Evolutionary conservation across 2,797 vertebrate genomes (phyloP).

Genomic region (Poeciliopsis infans): DNA sequence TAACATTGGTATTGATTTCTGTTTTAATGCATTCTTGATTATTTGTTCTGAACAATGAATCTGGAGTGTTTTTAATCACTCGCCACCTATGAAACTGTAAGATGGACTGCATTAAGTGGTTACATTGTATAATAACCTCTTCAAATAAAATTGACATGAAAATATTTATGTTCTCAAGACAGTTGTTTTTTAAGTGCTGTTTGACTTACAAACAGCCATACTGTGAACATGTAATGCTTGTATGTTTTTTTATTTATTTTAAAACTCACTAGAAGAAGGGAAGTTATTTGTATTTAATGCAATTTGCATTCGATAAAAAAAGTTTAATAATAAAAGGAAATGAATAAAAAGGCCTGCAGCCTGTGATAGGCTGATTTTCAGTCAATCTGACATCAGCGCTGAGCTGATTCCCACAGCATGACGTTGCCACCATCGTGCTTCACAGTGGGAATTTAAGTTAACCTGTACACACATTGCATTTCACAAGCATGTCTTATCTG

Average conservation of each 20-base stretch:
- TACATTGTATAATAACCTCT: conserved; percentile 80
- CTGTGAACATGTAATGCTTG: neutral
- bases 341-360: neutral
- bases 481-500: neutral
- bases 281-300: neutral
- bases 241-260: neutral
- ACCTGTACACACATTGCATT: neutral
- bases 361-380: neutral
- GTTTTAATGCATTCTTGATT: conserved; percentile 72
- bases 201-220: neutral
- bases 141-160: conserved; percentile 79
- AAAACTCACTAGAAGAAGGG: no score
- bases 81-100: conserved; percentile 66
- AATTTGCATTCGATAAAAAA: neutral
- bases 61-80: conserved; percentile 64
- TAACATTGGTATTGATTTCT: conserved; percentile 70
- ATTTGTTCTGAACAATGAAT: conserved; percentile 66
- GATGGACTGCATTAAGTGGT: conserved; percentile 72
- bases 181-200: neutral
- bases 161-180: conserved; percentile 59
- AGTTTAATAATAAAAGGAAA: neutral
- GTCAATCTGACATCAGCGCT: neutral
- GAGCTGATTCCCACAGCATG: neutral
- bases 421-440: neutral
- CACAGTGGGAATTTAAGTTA: neutral